Percentiles rank a stretch among this genome's conserved stretches.
phyloP scores from a whole-genome alignment of 92 coral and sea anemone genomes.

The Ricordea florida region DNA sequence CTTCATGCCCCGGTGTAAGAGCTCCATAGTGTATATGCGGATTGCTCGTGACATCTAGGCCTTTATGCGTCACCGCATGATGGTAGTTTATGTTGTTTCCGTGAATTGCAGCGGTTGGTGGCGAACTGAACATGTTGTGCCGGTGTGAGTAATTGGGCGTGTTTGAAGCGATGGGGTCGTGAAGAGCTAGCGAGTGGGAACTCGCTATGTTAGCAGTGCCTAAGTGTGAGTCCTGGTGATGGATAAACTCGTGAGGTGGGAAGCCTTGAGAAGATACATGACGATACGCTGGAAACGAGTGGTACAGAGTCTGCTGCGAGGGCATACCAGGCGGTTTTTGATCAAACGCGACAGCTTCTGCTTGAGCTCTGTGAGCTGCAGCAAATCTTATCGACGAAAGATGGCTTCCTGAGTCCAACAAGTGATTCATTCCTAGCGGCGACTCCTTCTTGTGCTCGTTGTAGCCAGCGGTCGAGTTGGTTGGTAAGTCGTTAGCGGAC shows the following conservation, averaged over 20 bases:
- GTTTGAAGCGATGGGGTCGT: conserved; percentile 81
- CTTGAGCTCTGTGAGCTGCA: conserved; percentile 74
- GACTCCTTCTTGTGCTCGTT: conserved; percentile 72
- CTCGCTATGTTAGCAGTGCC: conserved; percentile 73
- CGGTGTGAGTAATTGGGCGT: conserved; percentile 85
- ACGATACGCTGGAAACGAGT: conserved; percentile 95
- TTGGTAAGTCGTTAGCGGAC: conserved; percentile 65
- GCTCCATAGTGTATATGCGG: conserved; percentile 81
- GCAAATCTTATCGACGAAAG: conserved; percentile 86
- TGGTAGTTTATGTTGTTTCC: conserved; percentile 89
- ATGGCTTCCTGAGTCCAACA: conserved; percentile 81
- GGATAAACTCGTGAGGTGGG: conserved; percentile 85
- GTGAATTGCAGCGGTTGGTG: conserved; percentile 79
- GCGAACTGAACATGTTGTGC: conserved; percentile 80
- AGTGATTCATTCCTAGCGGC: conserved; percentile 86
- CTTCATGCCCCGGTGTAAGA: conserved; percentile 75
- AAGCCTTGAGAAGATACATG: conserved; percentile 84
- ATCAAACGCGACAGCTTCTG: conserved; percentile 83
- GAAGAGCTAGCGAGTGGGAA: conserved; percentile 86
- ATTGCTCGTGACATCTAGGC: conserved; percentile 72
- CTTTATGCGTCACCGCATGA: conserved; percentile 86
- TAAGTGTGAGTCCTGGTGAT: conserved; percentile 87
- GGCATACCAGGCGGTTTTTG: conserved; percentile 91
- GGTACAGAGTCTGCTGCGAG: conserved; percentile 89
- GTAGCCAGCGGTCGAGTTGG: conserved; percentile 63